Base-by-base conservation (phyloP, 2,113 vertebrate genomes). In the Cathartes aura region DNA sequence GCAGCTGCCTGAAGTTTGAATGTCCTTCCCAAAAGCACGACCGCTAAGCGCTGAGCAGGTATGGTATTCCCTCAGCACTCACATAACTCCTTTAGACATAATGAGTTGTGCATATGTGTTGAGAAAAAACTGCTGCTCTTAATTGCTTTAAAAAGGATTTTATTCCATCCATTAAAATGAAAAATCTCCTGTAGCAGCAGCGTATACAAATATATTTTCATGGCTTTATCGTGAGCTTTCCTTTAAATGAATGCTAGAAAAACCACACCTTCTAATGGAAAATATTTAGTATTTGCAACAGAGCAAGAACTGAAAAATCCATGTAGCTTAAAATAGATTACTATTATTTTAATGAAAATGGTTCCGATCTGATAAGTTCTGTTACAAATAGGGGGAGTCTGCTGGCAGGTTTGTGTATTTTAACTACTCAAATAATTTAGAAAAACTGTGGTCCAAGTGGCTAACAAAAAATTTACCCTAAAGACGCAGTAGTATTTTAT, bases 11-110 rank as follows among this genome's bases (percentile, higher is more conserved):
- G 23, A 58, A 34, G 19, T 16, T 58, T 21, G 34, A 19, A 15
- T 4, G 8, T 62, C 26, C 17, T 67, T 56, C 47, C 59, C 64
- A 32, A 27, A 43, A 43, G 3, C 12, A 27, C 1, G 1, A 4
- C 8, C 2, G 1, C 19, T 11, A 12, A 50, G 26, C 0, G 0
- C 23, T 19, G 52, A 22, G 50, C 15, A 10, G 19, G 40, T 17
- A 11, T 4, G 11, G 9, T 9, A 4, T 22, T 84, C 5, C 21
- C 26, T 52, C n/a, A 11, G 50, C 7, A 5, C 9, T 14, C 12
- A 0, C 17, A 1, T 38, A 52, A 26, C 29, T 70, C 53, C 30
- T 34, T 17, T 3, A 40, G 66, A 9, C 1, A 1, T 1, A 34
- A 18, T 2, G 5, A 18, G 40, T 8, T 63, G 11, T 15, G 34